Evolutionary conservation across 1,140 invertebrate genomes (phyloP).

Genomic region (Drosophila arawakana): DNA sequence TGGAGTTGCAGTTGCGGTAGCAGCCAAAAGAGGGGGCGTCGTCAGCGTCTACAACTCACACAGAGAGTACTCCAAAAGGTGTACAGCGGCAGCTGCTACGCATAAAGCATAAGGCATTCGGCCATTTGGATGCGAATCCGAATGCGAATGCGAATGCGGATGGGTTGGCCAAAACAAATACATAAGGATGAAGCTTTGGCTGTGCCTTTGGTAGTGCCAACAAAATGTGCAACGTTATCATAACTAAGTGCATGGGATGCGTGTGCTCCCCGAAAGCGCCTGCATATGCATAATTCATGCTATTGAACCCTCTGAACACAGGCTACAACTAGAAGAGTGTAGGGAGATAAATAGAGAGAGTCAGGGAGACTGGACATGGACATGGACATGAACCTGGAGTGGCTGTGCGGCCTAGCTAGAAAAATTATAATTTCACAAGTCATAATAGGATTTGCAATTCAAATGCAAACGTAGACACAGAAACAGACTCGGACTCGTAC

Average conservation of each 20-base stretch:
- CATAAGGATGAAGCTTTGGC: conserved; percentile 37
- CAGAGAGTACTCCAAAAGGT: conserved; percentile 17
- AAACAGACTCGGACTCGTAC: conserved; percentile 23
- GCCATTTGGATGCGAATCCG: conserved; percentile 34
- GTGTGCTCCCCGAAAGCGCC: conserved; percentile 75
- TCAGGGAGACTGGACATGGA: conserved; percentile 57
- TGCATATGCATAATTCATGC: conserved; percentile 84
- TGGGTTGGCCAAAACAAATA: conserved; percentile 77
- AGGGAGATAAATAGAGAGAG: conserved; percentile 1
- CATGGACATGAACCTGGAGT: conserved; percentile 61
- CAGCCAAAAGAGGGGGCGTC: conserved; percentile 75
- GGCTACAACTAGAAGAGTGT: conserved; percentile 23
- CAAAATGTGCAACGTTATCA: conserved; percentile 81
- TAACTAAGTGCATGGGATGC: conserved; percentile 80
- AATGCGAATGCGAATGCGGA: conserved; percentile 35
- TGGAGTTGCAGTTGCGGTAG: conserved; percentile 33
- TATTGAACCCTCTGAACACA: conserved; percentile 75
- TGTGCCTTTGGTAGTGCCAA: conserved; percentile 31
- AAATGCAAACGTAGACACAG: conserved; percentile 75
- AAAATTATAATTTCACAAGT: conserved; percentile 84
- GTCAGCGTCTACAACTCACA: conserved; percentile 62
- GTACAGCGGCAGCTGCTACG: conserved; percentile 70
- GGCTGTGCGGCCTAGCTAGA: conserved; percentile 65
- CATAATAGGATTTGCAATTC: conserved; percentile 84
- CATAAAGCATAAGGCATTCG: conserved; percentile 72